Base-by-base conservation (phyloP, 2,888 invertebrate genomes). In the Plutella xylostella region DNA sequence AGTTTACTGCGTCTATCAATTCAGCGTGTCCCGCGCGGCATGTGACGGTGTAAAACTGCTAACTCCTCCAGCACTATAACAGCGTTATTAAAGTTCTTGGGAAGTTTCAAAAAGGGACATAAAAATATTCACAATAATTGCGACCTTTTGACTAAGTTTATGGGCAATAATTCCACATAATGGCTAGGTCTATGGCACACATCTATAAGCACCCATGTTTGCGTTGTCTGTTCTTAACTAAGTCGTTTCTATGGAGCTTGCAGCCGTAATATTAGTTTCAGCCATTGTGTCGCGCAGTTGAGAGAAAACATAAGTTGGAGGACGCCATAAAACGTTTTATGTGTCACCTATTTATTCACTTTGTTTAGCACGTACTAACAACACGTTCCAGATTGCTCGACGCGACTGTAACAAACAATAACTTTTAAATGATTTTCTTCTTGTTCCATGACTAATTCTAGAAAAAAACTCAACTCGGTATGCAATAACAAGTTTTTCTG, bases 281-380 rank as follows among this genome's bases (percentile, higher is more conserved):
- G 22, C 53, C 50, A 56, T 56, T 56, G 56, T 56, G 30, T 46
- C 45, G 48, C 37, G 48, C 45, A 45, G 51, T 43, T 44, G 45
- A 49, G 46, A 47, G 50, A 51, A 51, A 55, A 50, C 47, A 48
- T 49, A 49, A 45, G 15, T 42, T 34, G 34, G 34, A 42, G 50
- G 51, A 50, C 45, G 50, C 43, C 35, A 42, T 56, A 51, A 55
- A 53, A 51, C 49, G 28, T 49, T 53, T 47, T 50, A 50, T 34
- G 42, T 42, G 42, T 42, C 42, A 52, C 46, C 48, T 51, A 53
- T 52, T 55, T 51, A 48, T 47, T 51, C 48, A 53, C 53, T 48
- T 53, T 51, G 53, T 53, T 49, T 48, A 49, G 46, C 47, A 47
- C 41, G 41, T 31, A 39, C 39, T 39, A 39, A 39, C 39, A 25